These are phyloP conservation scores for Craterocephalus amniculus DNA, from an alignment of 2,797 vertebrate genomes.

Conservation along the genomic window DNA sequence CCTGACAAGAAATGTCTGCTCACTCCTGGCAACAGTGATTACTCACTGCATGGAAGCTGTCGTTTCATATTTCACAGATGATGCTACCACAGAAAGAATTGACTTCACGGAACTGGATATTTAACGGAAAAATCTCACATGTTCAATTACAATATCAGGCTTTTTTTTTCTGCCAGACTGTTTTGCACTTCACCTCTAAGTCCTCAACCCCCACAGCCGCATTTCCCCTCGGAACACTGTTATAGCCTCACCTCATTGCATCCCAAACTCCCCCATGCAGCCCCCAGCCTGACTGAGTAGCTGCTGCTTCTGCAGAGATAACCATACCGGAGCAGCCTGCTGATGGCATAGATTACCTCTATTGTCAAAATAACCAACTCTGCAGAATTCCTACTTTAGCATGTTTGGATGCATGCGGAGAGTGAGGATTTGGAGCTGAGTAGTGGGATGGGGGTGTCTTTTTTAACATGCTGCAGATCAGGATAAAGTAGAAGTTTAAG, in stretches of 20 bases:
- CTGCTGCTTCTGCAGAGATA: constrained; percentile 85
- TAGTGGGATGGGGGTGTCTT: constrained; percentile 44
- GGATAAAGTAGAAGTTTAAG: constrained; percentile 67
- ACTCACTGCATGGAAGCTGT: constrained; percentile 45
- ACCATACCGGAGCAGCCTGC: constrained; percentile 79
- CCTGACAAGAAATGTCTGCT: constrained; percentile 27
- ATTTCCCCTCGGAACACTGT: constrained; percentile 64
- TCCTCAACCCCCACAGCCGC: constrained; percentile 31
- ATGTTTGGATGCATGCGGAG: constrained; percentile 76
- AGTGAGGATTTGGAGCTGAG: constrained; percentile 71
- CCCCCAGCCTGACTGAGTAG: constrained; percentile 62
- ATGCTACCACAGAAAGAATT: constrained; percentile 52
- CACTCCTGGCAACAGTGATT: constrained; percentile 35
- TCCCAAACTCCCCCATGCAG: constrained; percentile 62
- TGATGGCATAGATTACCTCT: constrained; percentile 85
- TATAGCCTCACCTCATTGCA: constrained; percentile 64
- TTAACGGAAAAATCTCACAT: constrained; percentile 77
- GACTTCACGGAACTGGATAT: constrained; percentile 71
- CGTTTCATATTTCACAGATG: constrained; percentile 69
- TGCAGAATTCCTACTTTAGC: constrained; percentile 84
- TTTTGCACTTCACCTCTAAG: constrained; percentile 33
- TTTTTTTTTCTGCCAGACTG: constrained; percentile 66
- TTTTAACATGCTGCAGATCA: constrained; percentile 73
- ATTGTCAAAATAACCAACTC: constrained; percentile 86
- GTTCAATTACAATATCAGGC: constrained; percentile 65